Base-by-base conservation (phyloP, 2,888 invertebrate genomes). In the Labia minor region DNA sequence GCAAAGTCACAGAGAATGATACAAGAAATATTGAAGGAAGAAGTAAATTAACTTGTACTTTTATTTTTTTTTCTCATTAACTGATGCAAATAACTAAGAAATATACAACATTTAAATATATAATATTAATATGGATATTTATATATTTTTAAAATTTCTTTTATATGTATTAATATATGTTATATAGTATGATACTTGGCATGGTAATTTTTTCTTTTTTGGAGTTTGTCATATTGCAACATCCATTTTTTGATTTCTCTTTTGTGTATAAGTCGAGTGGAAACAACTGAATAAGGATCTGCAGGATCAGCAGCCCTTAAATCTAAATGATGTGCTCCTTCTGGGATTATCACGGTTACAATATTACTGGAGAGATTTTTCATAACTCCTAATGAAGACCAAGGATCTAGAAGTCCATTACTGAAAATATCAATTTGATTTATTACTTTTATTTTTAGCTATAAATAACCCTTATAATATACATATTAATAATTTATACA, bases 311-410 rank as follows among this genome's bases (percentile, higher is more conserved):
- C 78, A 0, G 82, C 81, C 77, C 92, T 82, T 70, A 94, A 81
- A 77, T 94, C 94, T 66, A 92, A 79, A 76, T 94, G 94, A 78
- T 94, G 94, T 0, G 94, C 93, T 0, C 87, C 88, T 76, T 91
- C 88, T 0, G 90, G 85, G 70, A 94, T 87, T 26, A 91, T 79
- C 16, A 94, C 81, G 0, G 90, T 84, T 16, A 82, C 76, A 1
- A 91, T 81, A 0, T 85, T 80, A 3, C 81, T 79, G 67, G 88
- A 89, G 19, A 88, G 76, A 69, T 86, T 86, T 73, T 81, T 81
- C 26, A 91, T 75, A 62, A 93, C 86, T 19, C 94, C 93, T 74
- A 92, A 92, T 70, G 88, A 86, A 66, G 88, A 86, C 93, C 93
- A 94, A 0, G 93, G 93, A 78, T 94, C 94, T 70, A 91, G 74